Evolutionary conservation across 1,140 invertebrate genomes (phyloP).

Genomic region (Diabrotica virgifera): DNA sequence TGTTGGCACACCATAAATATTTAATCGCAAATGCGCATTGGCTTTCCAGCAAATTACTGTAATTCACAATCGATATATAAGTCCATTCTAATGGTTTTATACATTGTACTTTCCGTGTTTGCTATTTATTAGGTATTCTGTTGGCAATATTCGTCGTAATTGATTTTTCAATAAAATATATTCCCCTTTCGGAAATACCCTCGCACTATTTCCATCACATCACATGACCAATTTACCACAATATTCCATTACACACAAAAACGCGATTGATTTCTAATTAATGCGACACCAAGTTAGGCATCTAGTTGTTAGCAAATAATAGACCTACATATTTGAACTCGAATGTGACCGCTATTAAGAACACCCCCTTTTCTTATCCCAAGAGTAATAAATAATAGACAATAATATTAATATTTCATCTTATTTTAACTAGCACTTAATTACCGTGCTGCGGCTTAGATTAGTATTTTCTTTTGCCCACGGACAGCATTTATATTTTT

Average conservation of each 20-base stretch:
- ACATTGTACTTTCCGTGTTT: slow-evolving; percentile 34
- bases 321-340: no score
- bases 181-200: slow-evolving; percentile 9
- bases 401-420: no score
- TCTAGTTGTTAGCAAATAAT: no score
- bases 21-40: slow-evolving; percentile 35
- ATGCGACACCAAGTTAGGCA: neutral
- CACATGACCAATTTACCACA: neutral
- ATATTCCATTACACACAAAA: slow-evolving; percentile 9
- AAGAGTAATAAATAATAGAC: no score
- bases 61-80: slow-evolving; percentile 34
- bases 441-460: no score
- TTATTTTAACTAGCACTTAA: no score
- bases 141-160: slow-evolving; percentile 34
- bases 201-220: slow-evolving; percentile 5
- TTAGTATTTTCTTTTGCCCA: no score
- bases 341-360: no score
- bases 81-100: slow-evolving; percentile 26
- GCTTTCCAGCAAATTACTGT: slow-evolving; percentile 36
- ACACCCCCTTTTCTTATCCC: no score
- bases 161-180: slow-evolving; percentile 38
- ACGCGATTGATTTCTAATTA: slow-evolving; percentile 7
- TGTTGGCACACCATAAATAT: slow-evolving; percentile 26
- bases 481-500: no score
- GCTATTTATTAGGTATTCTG: slow-evolving; percentile 37